Conservation (phyloP, 1,140 invertebrate species). For the Chelonus insularis region DNA sequence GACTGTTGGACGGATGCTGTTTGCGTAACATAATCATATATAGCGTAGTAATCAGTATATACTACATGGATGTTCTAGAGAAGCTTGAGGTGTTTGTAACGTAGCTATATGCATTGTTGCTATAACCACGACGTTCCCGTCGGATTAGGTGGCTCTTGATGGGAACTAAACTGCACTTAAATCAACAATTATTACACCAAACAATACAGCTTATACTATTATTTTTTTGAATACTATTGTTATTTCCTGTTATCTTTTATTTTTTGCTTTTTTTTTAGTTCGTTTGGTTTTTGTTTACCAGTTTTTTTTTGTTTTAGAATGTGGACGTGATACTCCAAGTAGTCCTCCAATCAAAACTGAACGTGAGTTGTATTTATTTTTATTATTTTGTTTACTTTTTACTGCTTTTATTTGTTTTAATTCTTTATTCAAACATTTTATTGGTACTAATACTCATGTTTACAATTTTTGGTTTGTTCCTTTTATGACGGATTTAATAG, state of each 20-base stretch:
- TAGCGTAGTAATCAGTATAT: constrained; percentile 25
- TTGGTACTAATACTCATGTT: no score
- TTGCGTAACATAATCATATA: constrained; percentile 51
- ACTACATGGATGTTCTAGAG: constrained; percentile 16
- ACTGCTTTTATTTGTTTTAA: constrained; percentile 3
- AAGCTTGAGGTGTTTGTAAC: constrained; percentile 17
- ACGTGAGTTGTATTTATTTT: constrained; percentile 49
- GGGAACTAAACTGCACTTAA: constrained; percentile 48
- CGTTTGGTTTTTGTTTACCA: constrained; percentile 37
- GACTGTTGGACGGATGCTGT: constrained; percentile 40
- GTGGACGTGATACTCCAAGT: constrained; percentile 41
- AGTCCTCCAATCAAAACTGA: constrained; percentile 46
- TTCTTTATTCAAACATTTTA: no score
- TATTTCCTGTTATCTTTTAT: constrained; percentile 8
- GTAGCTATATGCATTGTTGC: constrained; percentile 15
- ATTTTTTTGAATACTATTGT: no score
- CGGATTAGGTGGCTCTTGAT: constrained; percentile 54
- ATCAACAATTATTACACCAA: constrained; percentile 4
- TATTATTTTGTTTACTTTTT: constrained; percentile 32
- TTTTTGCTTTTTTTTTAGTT: constrained; percentile 29
- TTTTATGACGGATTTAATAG: no score
- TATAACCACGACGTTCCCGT: constrained; percentile 21
- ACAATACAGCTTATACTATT: no score
- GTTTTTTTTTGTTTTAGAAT: constrained; percentile 52
- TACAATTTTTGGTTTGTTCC: no score